Base-by-base conservation (phyloP, 2,888 invertebrate genomes). In the Petrophora chlorosata region DNA sequence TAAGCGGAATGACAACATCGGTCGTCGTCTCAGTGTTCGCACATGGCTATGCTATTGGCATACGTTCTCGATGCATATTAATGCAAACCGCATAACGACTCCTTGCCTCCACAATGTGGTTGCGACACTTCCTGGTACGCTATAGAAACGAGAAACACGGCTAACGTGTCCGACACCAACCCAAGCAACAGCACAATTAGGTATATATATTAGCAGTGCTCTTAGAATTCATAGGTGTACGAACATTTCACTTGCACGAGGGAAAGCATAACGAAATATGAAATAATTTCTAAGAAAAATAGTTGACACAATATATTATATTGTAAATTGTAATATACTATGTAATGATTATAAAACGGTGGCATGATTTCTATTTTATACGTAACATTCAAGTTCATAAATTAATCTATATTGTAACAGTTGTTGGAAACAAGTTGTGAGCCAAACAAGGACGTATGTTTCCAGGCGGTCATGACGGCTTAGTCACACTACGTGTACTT, bases 121-220 rank as follows among this genome's bases (percentile, higher is more conserved):
- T 82, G 77, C 82, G 61, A 82, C 73, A 84, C 70, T 85, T 85
- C 86, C 84, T 82, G 73, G 78, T 83, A 71, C 48, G 43, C 56
- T 49, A 38, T 54, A 45, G 45, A 62, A 63, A 56, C 61, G 60
- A 69, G 63, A 70, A 70, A 70, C 60, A 59, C 58, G 40, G 49
- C 44, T 35, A 52, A 61, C 55, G 38, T 42, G 46, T 36, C 40
- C 15, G 10, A 41, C 26, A 56, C 38, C 38, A 58, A 32, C 30
- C 42, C 12, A 36, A 30, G 34, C 41, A 35, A 58, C n/a, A n/a
- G n/a, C n/a, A 57, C 38, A 35, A 29, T 1, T 26, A 35, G 7
- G 5, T 25, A 10, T 25, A n/a, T n/a, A n/a, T n/a, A n/a, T n/a
- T n/a, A n/a, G n/a, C n/a, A n/a, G n/a, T n/a, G n/a, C n/a, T 29